These are phyloP conservation scores for Drosophila pseudoobscura DNA, from an alignment of 1,140 invertebrate genomes.

Conservation along the genomic window DNA sequence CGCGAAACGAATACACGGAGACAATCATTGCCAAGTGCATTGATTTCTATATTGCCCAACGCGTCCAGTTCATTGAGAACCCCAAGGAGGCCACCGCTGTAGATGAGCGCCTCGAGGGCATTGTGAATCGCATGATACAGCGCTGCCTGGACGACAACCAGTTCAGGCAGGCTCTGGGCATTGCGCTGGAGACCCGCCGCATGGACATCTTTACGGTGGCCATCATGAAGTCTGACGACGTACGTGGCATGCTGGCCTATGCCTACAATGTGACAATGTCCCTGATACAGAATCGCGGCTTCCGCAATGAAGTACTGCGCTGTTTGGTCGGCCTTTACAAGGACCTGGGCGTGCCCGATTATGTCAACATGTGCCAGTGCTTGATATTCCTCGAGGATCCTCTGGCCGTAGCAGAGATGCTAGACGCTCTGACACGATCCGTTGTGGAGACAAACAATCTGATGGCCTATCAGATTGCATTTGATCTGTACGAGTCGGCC, in stretches of 20 bases:
- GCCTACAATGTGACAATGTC: conserved; percentile 98
- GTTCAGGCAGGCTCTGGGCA: conserved; percentile 95
- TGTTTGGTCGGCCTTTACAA: conserved; percentile 95
- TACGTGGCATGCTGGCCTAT: conserved; percentile 95
- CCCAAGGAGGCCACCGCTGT: conserved; percentile 88
- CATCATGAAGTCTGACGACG: conserved; percentile 96
- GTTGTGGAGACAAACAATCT: conserved; percentile 89
- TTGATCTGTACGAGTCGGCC: conserved; percentile 99
- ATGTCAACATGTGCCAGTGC: conserved; percentile 98
- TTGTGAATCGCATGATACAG: conserved; percentile 98
- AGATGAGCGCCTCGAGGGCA: conserved; percentile 94
- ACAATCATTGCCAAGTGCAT: conserved; percentile 98
- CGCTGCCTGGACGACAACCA: conserved; percentile 97
- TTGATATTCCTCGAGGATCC: conserved; percentile 98
- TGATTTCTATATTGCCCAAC: conserved; percentile 95
- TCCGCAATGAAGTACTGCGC: conserved; percentile 94
- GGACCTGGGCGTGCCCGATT: conserved; percentile 94
- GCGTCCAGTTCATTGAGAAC: conserved; percentile 88
- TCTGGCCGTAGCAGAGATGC: conserved; percentile 93
- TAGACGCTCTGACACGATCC: conserved; percentile 93
- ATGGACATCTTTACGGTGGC: conserved; percentile 97
- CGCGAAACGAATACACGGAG: conserved; percentile 97
- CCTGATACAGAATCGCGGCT: conserved; percentile 95
- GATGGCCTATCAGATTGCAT: conserved; percentile 99
- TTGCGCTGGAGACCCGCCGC: conserved; percentile 96